These are phyloP conservation scores for Cepaea nemoralis DNA, from an alignment of 1,140 invertebrate genomes.

Conservation along the genomic window DNA sequence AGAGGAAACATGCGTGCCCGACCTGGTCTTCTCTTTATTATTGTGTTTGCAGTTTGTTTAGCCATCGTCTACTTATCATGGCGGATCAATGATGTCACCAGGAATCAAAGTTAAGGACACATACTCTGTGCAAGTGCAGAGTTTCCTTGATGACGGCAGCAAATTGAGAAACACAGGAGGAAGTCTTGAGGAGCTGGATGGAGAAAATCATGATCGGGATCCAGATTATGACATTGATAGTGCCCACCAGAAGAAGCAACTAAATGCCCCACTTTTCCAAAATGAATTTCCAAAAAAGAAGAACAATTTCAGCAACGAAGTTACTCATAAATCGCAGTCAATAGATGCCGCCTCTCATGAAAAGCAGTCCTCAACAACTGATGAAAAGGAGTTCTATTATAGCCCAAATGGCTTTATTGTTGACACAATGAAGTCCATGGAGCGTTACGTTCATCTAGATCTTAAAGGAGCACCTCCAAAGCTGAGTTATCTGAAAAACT, in stretches of 20 bases:
- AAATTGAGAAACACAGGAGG: not conserved
- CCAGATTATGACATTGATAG: not conserved
- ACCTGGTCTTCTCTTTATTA: conserved; percentile 20
- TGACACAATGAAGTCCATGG: conserved; percentile 29
- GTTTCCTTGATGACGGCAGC: not conserved
- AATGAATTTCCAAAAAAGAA: not conserved
- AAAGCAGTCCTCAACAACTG: not conserved
- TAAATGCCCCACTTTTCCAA: not conserved
- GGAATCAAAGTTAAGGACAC: not conserved
- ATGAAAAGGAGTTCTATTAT: not conserved
- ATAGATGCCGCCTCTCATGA: not conserved
- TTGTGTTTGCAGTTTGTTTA: conserved; percentile 15
- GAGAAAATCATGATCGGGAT: conserved; percentile 6
- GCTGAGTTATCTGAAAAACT: conserved; percentile 53
- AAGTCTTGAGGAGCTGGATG: not conserved
- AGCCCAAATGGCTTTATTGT: not conserved
- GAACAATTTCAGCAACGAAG: not conserved
- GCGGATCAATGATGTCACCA: conserved; percentile 17
- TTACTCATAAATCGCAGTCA: not conserved
- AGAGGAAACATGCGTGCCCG: conserved; percentile 10
- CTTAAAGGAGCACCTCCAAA: conserved; percentile 64
- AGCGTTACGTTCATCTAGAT: conserved; percentile 60
- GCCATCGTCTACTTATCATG: conserved; percentile 34
- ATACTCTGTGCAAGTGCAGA: conserved; percentile 6
- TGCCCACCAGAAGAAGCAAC: not conserved